Base-by-base conservation (phyloP, 2,113 vertebrate species). In the Gorsachius goisagi region DNA sequence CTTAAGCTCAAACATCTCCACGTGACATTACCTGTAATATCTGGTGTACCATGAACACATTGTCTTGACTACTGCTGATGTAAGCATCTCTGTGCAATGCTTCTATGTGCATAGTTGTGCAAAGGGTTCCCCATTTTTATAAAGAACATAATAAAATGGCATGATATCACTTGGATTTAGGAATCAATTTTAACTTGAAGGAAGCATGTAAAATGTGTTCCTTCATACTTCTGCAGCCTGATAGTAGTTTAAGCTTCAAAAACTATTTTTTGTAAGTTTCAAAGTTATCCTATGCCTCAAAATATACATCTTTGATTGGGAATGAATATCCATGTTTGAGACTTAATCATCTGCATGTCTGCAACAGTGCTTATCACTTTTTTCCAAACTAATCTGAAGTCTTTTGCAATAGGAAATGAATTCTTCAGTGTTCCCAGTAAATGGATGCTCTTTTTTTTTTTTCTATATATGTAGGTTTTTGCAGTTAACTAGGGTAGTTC, bases 11-110 rank as follows among this genome's bases (percentile, higher is more conserved):
- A 67, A 41, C n/a, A 35, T 18, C 16, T 80, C 35, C 15, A 22
- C 0, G 0, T 85, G n/a, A 49, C 28, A 5, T 67, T 44, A 44
- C 3, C 12, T 15, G 0, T 39, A 52, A 27, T 71, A 66, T 8
- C 27, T 81, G 12, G 5, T 83, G 8, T 62, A 24, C 41, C 5
- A 3, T 22, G 5, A 66, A 28, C 3, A 2, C 10, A 6, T 83
- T 5, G 1, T 78, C 27, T 82, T 76, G 39, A 39, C 21, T 75
- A 7, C 15, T 82, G 83, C 11, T 80, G 15, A 19, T 68, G 12
- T n/a, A 37, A 37, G 23, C 14, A 27, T 41, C 52, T 73, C 41
- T 64, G 5, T 72, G 62, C 21, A 45, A 13, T 47, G 28, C 32
- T 76, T 81, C 11, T 24, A 0, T 24, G 35, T 80, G 26, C 21